Conservation (phyloP, 2,888 invertebrate genomes). For the Ophion ventricosus region DNA sequence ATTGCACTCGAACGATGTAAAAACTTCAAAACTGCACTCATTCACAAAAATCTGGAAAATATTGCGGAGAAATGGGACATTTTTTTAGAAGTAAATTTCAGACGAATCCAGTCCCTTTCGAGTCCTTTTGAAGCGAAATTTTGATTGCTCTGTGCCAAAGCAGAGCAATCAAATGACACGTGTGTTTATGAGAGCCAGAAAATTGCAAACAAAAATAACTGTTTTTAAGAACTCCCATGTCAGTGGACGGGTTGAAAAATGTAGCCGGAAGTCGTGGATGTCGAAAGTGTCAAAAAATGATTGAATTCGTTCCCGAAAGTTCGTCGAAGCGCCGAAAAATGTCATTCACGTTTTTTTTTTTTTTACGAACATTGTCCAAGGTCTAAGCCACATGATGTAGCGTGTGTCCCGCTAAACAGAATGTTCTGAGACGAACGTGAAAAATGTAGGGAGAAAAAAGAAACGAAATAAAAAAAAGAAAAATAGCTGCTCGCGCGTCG, state of each 20-base stretch:
- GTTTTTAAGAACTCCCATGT: not conserved
- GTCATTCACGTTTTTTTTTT: slow-evolving; percentile 2
- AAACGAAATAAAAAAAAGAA: slow-evolving; percentile 26
- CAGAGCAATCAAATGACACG: not conserved
- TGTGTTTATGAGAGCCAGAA: not conserved
- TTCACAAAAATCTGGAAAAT: no score
- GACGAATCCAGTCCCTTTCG: no score
- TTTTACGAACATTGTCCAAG: slow-evolving; percentile 11
- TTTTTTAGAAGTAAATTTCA: no score
- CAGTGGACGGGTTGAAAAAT: not conserved
- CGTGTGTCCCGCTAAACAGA: slow-evolving; percentile 29
- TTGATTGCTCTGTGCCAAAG: not conserved
- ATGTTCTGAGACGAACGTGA: slow-evolving; percentile 40
- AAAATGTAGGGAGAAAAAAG: slow-evolving; percentile 33
- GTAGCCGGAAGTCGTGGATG: not conserved
- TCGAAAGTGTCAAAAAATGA: slow-evolving; percentile 22
- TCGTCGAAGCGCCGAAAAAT: not conserved
- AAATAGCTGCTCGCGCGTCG: slow-evolving; percentile 59
- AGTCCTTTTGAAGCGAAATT: no score
- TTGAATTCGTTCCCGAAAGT: not conserved
- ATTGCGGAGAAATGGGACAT: no score
- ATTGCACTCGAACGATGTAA: no score
- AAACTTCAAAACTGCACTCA: no score
- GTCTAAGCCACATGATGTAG: slow-evolving; percentile 26
- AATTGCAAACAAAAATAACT: not conserved